Conservation (phyloP, 2,113 vertebrate genomes). For the Narcine bancroftii region DNA sequence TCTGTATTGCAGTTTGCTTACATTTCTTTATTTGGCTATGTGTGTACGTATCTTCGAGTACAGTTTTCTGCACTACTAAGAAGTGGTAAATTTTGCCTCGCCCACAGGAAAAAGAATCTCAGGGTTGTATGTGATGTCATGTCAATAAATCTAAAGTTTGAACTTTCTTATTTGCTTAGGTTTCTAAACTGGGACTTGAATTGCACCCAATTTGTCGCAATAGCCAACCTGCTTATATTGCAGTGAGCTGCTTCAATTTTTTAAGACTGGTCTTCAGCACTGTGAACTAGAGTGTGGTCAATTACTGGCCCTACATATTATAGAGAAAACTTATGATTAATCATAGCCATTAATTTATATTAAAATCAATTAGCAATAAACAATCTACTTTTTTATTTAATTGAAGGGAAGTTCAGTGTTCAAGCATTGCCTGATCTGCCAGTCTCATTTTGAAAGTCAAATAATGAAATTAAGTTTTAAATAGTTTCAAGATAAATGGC, state of each 20-base stretch:
- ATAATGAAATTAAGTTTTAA: constrained; percentile 29
- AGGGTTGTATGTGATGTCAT: too few relatives aligned
- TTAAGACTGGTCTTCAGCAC: not conserved
- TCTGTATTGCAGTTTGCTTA: too few relatives aligned
- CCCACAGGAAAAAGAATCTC: too few relatives aligned
- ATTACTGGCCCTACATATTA: not conserved
- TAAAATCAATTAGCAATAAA: constrained; percentile 34
- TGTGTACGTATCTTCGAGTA: too few relatives aligned
- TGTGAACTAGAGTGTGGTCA: not conserved
- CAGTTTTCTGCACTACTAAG: too few relatives aligned
- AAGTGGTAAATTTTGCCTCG: too few relatives aligned
- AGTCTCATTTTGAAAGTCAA: constrained; percentile 34
- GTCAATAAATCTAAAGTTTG: too few relatives aligned
- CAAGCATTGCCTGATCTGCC: not conserved
- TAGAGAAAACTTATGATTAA: not conserved
- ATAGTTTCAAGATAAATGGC: constrained; percentile 12
- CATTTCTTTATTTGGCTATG: too few relatives aligned
- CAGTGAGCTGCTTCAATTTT: not conserved
- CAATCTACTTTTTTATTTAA: constrained; percentile 30
- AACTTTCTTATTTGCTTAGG: not conserved
- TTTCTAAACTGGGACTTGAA: not conserved
- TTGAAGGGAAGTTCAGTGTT: constrained; percentile 10
- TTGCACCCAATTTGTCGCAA: too few relatives aligned
- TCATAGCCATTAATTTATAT: constrained; percentile 25
- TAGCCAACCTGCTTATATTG: not conserved